These are phyloP conservation scores for Pseudorhombus dupliciocellatus DNA, from an alignment of 2,113 vertebrate genomes.

Conservation along the genomic window DNA sequence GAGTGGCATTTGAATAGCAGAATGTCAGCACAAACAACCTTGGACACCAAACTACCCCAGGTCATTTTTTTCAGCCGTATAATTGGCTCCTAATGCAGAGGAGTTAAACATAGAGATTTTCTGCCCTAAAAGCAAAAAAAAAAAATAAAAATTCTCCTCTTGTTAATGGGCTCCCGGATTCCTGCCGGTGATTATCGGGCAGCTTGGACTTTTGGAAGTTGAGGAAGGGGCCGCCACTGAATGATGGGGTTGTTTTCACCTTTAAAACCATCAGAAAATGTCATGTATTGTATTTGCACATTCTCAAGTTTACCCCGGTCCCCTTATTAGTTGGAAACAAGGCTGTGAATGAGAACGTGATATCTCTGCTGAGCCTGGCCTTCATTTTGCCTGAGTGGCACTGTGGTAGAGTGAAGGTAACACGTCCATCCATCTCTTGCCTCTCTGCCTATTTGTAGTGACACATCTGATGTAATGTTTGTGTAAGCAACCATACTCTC, in stretches of 20 bases:
- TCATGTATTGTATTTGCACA: too few species aligned
- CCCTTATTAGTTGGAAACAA: too few species aligned
- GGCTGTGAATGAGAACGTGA: background rate
- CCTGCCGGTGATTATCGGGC: slow-evolving; percentile 52
- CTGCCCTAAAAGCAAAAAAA: slow-evolving; percentile 61
- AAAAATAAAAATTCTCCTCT: slow-evolving; percentile 37
- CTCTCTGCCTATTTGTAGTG: slow-evolving; percentile 31
- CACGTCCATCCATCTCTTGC: slow-evolving; percentile 33
- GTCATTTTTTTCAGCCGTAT: slow-evolving; percentile 69
- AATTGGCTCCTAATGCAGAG: slow-evolving; percentile 74
- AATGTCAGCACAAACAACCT: slow-evolving; percentile 77
- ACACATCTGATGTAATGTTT: slow-evolving; percentile 67
- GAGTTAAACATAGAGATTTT: slow-evolving; percentile 68
- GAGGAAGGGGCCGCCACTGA: slow-evolving; percentile 11
- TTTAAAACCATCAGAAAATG: too few species aligned
- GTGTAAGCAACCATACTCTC: slow-evolving; percentile 49
- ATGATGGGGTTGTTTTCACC: slow-evolving; percentile 4
- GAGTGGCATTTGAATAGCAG: slow-evolving; percentile 77
- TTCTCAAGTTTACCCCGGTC: too few species aligned
- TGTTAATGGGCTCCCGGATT: slow-evolving; percentile 52
- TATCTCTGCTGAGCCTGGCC: background rate
- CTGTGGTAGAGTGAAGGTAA: slow-evolving; percentile 17
- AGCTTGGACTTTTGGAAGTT: slow-evolving; percentile 46
- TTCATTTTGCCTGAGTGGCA: slow-evolving; percentile 29
- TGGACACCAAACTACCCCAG: slow-evolving; percentile 67